phyloP scores from a whole-genome alignment of 2,797 vertebrate species.

The Spondyliosoma cantharus region DNA sequence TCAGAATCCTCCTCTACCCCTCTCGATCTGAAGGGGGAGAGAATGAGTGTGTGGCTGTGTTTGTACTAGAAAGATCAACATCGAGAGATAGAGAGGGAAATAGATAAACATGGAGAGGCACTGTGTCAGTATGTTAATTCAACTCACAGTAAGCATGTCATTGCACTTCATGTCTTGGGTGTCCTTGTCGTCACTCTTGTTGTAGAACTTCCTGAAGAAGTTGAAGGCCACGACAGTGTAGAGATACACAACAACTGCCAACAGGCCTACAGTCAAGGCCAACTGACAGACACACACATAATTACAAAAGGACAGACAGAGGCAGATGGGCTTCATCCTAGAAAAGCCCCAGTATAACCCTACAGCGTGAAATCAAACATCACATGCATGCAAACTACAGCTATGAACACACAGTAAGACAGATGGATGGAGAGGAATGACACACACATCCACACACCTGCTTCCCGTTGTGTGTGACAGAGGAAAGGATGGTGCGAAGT shows the following conservation, averaged over 20 bases:
- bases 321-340: slow-evolving; percentile 52
- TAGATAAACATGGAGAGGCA: background rate
- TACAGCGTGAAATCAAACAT: slow-evolving; percentile 54
- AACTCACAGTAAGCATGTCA: slow-evolving; percentile 85
- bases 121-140: slow-evolving; percentile 12
- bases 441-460: slow-evolving; percentile 73
- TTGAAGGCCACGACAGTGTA: slow-evolving; percentile 87
- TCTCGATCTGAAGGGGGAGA: slow-evolving; percentile 23
- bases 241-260: slow-evolving; percentile 86
- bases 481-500: slow-evolving; percentile 84
- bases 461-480: slow-evolving; percentile 86
- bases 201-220: slow-evolving; percentile 87
- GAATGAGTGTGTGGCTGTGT: slow-evolving; percentile 41
- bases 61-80: slow-evolving; percentile 54
- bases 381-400: slow-evolving; percentile 17
- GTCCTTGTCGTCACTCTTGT: slow-evolving; percentile 79
- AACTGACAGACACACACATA: slow-evolving; percentile 69
- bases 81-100: background rate
- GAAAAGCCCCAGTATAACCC: slow-evolving; percentile 45
- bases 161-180: slow-evolving; percentile 85
- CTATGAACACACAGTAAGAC: slow-evolving; percentile 45
- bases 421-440: slow-evolving; percentile 26
- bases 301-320: slow-evolving; percentile 36
- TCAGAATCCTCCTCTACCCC: slow-evolving; percentile 40
- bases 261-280: slow-evolving; percentile 81